Percentiles rank a stretch among this genome's conserved stretches.
These are phyloP conservation scores for Rhagoletis zephyria DNA, from an alignment of 1,140 invertebrate genomes.

Conservation along the genomic window DNA sequence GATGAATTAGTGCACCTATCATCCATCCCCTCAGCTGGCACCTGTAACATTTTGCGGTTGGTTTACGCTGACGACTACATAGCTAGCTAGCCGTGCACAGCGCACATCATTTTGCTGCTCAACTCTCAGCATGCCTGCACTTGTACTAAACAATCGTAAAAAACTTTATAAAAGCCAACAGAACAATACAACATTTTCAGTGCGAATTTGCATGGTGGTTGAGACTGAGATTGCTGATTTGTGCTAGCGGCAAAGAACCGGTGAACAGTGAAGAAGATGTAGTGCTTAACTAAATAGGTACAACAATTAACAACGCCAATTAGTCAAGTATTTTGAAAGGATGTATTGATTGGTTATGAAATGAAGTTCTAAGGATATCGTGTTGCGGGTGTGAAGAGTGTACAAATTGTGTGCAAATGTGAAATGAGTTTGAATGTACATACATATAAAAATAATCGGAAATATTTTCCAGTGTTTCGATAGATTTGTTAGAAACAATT, in stretches of 20 bases:
- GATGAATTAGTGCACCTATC: conserved; percentile 15
- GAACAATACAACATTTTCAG: conserved; percentile 41
- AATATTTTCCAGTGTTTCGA: background rate
- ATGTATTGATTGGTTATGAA: background rate
- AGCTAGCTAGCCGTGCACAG: background rate
- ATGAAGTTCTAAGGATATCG: background rate
- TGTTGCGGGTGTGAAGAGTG: background rate
- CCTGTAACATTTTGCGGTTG: conserved; percentile 48
- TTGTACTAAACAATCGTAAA: conserved; percentile 36
- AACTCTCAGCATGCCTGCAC: background rate
- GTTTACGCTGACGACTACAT: background rate
- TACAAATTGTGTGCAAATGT: background rate
- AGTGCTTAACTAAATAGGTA: too few species aligned
- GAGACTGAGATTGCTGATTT: conserved; percentile 28
- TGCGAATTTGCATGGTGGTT: conserved; percentile 43
- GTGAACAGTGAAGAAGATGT: background rate
- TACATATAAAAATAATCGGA: background rate
- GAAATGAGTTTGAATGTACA: background rate
- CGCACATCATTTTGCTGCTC: background rate
- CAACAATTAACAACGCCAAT: background rate
- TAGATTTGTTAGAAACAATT: background rate
- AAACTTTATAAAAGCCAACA: conserved; percentile 44
- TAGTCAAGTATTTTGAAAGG: background rate
- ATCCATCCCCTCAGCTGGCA: background rate
- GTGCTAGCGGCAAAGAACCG: conserved; percentile 10